Percentiles rank a stretch among this genome's conserved stretches.
phyloP scores from a whole-genome alignment of 2,888 invertebrate genomes.

The Pediacus dermestoides region DNA sequence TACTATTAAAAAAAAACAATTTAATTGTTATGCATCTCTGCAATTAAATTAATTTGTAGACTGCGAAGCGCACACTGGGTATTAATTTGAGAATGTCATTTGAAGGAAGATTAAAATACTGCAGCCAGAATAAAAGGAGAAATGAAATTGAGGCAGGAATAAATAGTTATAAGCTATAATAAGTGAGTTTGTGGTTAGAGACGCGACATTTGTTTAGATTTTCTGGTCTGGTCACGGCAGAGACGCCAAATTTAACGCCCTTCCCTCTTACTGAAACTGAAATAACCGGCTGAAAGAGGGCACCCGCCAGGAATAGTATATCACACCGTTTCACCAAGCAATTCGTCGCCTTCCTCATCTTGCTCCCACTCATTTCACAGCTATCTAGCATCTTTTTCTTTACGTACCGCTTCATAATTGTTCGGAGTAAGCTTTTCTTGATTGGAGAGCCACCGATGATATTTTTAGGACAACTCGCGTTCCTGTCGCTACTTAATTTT shows the following conservation, averaged over 20 bases:
- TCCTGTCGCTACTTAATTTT: conserved; percentile 44
- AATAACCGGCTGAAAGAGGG: conserved; percentile 44
- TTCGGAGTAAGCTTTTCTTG: conserved; percentile 40
- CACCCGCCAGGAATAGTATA: conserved; percentile 41
- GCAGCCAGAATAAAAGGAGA: conserved; percentile 10
- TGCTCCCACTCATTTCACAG: conserved; percentile 6
- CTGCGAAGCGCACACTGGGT: no score
- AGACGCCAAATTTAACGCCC: conserved; percentile 45
- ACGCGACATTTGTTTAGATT: conserved; percentile 45
- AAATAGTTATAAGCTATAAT: conserved; percentile 34
- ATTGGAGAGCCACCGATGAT: conserved; percentile 36
- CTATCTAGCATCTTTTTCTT: conserved; percentile 16
- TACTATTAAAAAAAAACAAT: no score
- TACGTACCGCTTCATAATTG: conserved; percentile 31
- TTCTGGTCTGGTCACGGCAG: conserved; percentile 43
- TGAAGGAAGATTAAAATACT: conserved; percentile 8
- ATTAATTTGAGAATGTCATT: conserved; percentile 9
- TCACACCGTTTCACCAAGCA: conserved; percentile 27
- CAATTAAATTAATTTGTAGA: no score
- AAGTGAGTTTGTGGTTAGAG: conserved; percentile 40
- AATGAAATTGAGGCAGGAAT: conserved; percentile 17
- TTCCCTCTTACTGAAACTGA: conserved; percentile 35
- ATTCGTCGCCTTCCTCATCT: conserved; percentile 20
- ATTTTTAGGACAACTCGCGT: conserved; percentile 30
- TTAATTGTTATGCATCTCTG: no score